These are phyloP conservation scores for Holacanthella duospinosa DNA, from an alignment of 2,888 invertebrate species.

Conservation along the genomic window DNA sequence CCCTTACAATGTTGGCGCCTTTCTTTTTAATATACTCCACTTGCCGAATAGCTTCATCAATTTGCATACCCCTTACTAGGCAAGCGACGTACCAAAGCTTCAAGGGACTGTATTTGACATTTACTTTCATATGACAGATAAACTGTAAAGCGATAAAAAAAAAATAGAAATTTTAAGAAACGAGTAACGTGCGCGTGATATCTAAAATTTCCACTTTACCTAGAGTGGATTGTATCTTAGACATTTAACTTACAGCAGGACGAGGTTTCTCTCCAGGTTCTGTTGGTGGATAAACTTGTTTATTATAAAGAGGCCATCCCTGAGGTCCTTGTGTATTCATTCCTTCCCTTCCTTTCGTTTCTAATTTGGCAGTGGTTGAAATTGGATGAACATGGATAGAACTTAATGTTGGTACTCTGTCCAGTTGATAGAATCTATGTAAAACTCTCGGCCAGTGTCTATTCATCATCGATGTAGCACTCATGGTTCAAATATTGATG, in stretches of 20 bases:
- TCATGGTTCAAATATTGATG: too few relatives aligned
- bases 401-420: too few relatives aligned
- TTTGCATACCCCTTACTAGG: slow-evolving; percentile 78
- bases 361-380: neutral
- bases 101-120: slow-evolving; percentile 79
- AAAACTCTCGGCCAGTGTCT: too few relatives aligned
- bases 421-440: too few relatives aligned
- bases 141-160: slow-evolving; percentile 50
- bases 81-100: slow-evolving; percentile 88
- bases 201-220: too few relatives aligned
- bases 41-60: slow-evolving; percentile 90
- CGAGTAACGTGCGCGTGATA: neutral
- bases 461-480: too few relatives aligned
- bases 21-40: slow-evolving; percentile 70
- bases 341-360: neutral
- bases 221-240: neutral
- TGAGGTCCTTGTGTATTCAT: slow-evolving; percentile 6
- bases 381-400: neutral
- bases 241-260: slow-evolving; percentile 62
- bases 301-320: slow-evolving; percentile 56
- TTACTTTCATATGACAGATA: slow-evolving; percentile 70
- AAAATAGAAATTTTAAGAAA: neutral
- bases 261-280: slow-evolving; percentile 58
- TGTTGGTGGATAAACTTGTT: slow-evolving; percentile 69
- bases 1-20: slow-evolving; percentile 60